Evolutionary conservation across 2,113 vertebrate genomes (phyloP).

Genomic region (Lophura nycthemera): DNA sequence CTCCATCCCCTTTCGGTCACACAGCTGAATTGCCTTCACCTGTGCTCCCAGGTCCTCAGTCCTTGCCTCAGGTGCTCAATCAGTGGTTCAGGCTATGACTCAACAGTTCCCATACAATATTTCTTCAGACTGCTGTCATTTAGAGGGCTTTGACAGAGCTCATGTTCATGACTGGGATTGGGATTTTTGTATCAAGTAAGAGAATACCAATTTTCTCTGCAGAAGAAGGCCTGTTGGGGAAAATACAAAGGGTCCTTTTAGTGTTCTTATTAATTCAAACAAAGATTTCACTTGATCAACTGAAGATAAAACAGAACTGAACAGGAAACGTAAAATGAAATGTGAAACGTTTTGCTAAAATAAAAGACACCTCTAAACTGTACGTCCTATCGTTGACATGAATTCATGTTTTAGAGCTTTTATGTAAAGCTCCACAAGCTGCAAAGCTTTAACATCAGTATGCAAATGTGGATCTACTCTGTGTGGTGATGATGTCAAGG

Average conservation of each 20-base stretch:
- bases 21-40: too few relatives aligned
- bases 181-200: neutral
- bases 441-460: neutral
- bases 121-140: neutral
- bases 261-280: neutral
- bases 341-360: neutral
- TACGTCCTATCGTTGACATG: neutral
- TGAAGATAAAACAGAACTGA: neutral
- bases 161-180: accelerated
- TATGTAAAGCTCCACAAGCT: neutral
- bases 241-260: neutral
- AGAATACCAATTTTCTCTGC: neutral
- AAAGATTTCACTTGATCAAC: neutral
- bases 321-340: neutral
- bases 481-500: neutral
- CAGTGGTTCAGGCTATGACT: too few relatives aligned
- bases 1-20: too few relatives aligned
- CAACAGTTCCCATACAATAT: too few relatives aligned
- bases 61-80: too few relatives aligned
- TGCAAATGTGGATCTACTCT: neutral
- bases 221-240: neutral
- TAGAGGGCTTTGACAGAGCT: neutral
- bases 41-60: too few relatives aligned
- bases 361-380: neutral
- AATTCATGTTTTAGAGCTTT: neutral